A percentile compares a stretch with the other conserved stretches of the same genome.
Evolutionary conservation across 92 coral and sea anemone genomes (phyloP).

Genomic region (Phenganax marumi): DNA sequence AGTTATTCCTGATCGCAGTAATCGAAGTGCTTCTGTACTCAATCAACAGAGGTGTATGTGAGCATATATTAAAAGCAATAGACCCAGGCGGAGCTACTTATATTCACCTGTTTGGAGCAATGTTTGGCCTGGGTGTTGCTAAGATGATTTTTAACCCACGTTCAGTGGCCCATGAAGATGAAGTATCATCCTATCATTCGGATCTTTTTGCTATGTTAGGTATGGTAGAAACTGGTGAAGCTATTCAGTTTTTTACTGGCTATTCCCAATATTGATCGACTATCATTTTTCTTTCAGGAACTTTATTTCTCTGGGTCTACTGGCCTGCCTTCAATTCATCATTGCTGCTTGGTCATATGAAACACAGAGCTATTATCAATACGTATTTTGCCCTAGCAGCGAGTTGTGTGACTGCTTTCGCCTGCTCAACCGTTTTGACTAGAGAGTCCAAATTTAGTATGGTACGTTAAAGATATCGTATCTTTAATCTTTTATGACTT

Average conservation of each 20-base stretch:
- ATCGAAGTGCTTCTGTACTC: constrained; percentile 78
- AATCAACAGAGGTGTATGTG: constrained; percentile 68
- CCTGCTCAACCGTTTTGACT: constrained; percentile 79
- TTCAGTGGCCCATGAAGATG: constrained; percentile 87
- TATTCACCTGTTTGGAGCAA: constrained; percentile 84
- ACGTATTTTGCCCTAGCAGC: constrained; percentile 85
- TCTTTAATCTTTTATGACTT: background rate
- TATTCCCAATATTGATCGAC: background rate
- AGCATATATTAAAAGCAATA: constrained; percentile 70
- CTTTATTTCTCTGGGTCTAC: constrained; percentile 86
- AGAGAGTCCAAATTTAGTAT: constrained; percentile 81
- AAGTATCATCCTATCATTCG: constrained; percentile 82
- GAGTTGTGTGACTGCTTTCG: constrained; percentile 87
- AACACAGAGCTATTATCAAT: constrained; percentile 80
- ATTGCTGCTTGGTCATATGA: constrained; percentile 70
- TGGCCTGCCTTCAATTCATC: constrained; percentile 94
- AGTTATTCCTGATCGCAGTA: constrained; percentile 70
- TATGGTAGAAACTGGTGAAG: constrained; percentile 19
- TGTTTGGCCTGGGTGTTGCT: constrained; percentile 78
- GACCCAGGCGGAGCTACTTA: constrained; percentile 84
- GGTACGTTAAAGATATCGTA: constrained; percentile 50
- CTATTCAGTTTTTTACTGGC: background rate
- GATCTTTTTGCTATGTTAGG: constrained; percentile 87
- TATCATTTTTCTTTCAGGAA: constrained; percentile 53
- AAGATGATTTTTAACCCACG: constrained; percentile 64